Evolutionary conservation across 2,888 invertebrate genomes (phyloP).

Genomic region (Apotomis betuletana): DNA sequence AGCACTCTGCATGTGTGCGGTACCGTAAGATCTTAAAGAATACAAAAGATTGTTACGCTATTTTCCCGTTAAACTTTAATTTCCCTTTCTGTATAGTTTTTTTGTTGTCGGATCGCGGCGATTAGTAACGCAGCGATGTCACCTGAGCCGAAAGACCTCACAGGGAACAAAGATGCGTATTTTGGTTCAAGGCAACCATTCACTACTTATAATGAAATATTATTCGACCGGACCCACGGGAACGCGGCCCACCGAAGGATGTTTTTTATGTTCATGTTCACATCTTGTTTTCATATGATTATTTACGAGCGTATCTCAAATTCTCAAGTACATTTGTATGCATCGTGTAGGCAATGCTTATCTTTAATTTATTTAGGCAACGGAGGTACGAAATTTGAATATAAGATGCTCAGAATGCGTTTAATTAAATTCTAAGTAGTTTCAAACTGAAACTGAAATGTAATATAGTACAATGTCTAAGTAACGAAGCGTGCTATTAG

Average conservation of each 20-base stretch:
- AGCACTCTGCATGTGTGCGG: slow-evolving; percentile 70
- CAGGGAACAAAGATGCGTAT: slow-evolving; percentile 73
- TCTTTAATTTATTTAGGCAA: slow-evolving; percentile 36
- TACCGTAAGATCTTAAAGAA: slow-evolving; percentile 47
- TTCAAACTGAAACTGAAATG: slow-evolving; percentile 35
- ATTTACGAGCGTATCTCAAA: slow-evolving; percentile 63
- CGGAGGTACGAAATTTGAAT: slow-evolving; percentile 37
- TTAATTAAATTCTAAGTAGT: slow-evolving; percentile 41
- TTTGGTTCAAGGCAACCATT: slow-evolving; percentile 73
- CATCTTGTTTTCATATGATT: slow-evolving; percentile 67
- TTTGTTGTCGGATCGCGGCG: slow-evolving; percentile 58
- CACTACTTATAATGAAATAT: slow-evolving; percentile 75
- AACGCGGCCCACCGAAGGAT: slow-evolving; percentile 59
- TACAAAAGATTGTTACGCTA: slow-evolving; percentile 60
- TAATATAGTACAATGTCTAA: slow-evolving; percentile 37
- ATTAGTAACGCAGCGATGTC: slow-evolving; percentile 79
- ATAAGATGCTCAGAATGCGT: slow-evolving; percentile 36
- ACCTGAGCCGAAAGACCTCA: slow-evolving; percentile 80
- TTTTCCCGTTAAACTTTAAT: slow-evolving; percentile 61
- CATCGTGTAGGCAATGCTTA: slow-evolving; percentile 37
- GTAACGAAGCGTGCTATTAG: slow-evolving; percentile 35
- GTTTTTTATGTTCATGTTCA: slow-evolving; percentile 66
- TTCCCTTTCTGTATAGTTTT: slow-evolving; percentile 67
- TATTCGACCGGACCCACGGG: slow-evolving; percentile 71
- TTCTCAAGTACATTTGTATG: slow-evolving; percentile 43